A percentile compares a stretch with the other conserved stretches of the same genome.
Evolutionary conservation across 2,888 invertebrate species (phyloP).

Genomic region (Aphelenchoides bicaudatus): DNA sequence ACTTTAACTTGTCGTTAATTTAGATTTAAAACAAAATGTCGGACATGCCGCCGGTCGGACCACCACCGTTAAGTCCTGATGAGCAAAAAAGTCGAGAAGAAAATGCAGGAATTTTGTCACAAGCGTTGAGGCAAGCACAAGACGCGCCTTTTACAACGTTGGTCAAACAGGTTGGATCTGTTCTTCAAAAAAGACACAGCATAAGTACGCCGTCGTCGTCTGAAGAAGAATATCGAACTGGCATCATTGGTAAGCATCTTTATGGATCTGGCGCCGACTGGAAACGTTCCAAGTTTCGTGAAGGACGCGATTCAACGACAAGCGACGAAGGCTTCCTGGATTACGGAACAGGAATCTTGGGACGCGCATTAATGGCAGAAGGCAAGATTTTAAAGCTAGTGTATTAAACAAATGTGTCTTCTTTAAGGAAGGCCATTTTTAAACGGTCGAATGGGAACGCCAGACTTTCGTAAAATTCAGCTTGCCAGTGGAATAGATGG

Average conservation of each 20-base stretch:
- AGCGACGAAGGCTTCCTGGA: constrained; percentile 7
- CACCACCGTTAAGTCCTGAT: constrained; percentile 11
- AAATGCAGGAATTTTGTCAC: not conserved
- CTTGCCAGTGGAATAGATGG: not conserved
- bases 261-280: constrained; percentile 15
- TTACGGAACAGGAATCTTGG: constrained; percentile 26
- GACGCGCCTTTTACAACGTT: not conserved
- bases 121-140: not conserved
- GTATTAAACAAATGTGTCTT: too few relatives aligned
- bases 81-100: constrained; percentile 7
- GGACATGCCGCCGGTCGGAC: too few relatives aligned
- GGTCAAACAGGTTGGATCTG: not conserved
- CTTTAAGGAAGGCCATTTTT: too few relatives aligned
- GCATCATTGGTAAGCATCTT: constrained; percentile 46
- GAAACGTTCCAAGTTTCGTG: not conserved
- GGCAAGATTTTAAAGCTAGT: too few relatives aligned
- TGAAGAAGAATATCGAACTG: constrained; percentile 39
- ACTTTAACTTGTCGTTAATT: too few relatives aligned
- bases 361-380: constrained; percentile 17
- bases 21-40: too few relatives aligned
- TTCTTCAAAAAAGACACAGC: too few relatives aligned
- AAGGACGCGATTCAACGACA: not conserved
- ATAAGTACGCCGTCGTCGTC: constrained; percentile 35
- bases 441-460: constrained; percentile 4
- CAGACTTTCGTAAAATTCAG: not conserved